phyloP scores from a whole-genome alignment of 2,797 vertebrate genomes.

The Gallinago nigripennis region DNA sequence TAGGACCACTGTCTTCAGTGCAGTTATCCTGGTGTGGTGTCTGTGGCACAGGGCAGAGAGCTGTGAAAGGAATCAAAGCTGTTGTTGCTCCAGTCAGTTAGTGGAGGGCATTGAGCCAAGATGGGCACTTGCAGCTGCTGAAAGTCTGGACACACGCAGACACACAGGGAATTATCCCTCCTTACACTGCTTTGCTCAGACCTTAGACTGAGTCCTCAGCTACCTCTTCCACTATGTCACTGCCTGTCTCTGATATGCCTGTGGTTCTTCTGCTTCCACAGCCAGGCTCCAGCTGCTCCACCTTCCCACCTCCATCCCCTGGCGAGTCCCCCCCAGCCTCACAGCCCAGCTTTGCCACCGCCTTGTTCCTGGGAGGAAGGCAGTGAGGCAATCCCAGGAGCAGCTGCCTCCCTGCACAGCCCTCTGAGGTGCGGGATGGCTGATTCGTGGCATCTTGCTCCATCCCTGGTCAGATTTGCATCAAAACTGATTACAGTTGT shows the following conservation, averaged over 20 bases:
- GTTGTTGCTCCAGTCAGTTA: neutral
- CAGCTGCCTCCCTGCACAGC: accelerated
- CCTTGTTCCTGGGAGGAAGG: neutral
- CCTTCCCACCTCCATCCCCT: neutral
- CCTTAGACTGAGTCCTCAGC: neutral
- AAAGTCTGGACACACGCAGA: neutral
- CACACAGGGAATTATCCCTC: neutral
- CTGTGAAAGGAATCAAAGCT: neutral
- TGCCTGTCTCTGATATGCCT: accelerated
- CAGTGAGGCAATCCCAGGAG: neutral
- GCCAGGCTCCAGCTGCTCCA: neutral
- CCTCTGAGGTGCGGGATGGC: neutral
- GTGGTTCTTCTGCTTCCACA: neutral
- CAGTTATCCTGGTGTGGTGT: neutral
- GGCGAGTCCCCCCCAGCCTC: neutral
- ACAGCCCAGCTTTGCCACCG: accelerated
- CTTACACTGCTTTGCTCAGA: neutral
- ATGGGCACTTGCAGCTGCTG: neutral
- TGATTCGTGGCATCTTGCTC: neutral
- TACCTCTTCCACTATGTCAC: neutral
- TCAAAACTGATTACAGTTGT: neutral
- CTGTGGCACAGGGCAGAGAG: neutral
- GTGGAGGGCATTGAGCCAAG: neutral
- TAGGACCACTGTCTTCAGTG: neutral
- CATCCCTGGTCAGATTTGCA: neutral